Evolutionary conservation across 2,797 vertebrate species (phyloP).

Genomic region (Sebastes matsubarae): DNA sequence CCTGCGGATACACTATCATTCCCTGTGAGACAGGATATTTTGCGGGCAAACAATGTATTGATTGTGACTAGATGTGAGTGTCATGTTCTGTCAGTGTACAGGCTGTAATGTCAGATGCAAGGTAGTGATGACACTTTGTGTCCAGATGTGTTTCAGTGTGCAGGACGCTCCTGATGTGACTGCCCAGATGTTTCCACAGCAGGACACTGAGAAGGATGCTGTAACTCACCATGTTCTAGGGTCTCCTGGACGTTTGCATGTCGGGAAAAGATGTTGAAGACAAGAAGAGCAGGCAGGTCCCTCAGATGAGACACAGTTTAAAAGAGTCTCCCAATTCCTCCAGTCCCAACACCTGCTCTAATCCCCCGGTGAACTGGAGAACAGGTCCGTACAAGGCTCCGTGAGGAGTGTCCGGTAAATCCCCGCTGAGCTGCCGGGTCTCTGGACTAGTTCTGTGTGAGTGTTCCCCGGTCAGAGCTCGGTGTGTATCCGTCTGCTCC

Average conservation of each 20-base stretch:
- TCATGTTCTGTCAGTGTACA: background rate
- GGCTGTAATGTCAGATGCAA: background rate
- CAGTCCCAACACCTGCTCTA: conserved; percentile 13
- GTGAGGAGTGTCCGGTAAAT: conserved; percentile 8
- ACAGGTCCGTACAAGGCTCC: conserved; percentile 10
- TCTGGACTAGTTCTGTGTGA: background rate
- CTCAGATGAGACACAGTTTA: conserved; percentile 8
- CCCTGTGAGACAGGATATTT: background rate
- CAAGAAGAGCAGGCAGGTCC: background rate
- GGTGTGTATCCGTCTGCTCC: background rate
- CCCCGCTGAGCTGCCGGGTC: background rate
- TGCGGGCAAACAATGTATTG: background rate
- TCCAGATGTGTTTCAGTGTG: background rate
- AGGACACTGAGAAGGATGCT: background rate
- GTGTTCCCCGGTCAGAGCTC: background rate
- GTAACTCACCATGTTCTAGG: conserved; percentile 35
- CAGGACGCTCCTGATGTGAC: background rate
- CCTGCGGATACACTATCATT: background rate
- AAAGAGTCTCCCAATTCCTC: conserved; percentile 30
- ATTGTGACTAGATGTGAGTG: background rate
- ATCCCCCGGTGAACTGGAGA: background rate
- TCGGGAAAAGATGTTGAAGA: background rate
- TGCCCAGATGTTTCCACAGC: background rate
- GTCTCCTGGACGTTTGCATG: background rate
- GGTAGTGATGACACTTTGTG: background rate